phyloP scores from a whole-genome alignment of 2,888 invertebrate species.

The Plusia festucae region DNA sequence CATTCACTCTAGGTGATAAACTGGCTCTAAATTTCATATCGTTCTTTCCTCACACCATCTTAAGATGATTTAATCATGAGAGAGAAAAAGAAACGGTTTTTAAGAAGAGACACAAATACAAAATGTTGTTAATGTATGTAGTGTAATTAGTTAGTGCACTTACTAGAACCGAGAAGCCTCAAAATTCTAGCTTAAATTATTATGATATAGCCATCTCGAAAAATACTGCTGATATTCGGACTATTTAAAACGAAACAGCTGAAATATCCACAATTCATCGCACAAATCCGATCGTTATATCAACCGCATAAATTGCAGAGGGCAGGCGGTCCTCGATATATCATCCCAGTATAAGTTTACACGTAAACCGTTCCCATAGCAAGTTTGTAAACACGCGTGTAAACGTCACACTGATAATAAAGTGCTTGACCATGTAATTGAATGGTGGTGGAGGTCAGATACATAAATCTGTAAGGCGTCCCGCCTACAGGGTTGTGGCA shows the following conservation, averaged over 20 bases:
- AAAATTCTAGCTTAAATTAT: background rate
- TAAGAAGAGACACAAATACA: no score
- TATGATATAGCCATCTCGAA: background rate
- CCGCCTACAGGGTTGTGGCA: constrained; percentile 33
- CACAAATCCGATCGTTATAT: background rate
- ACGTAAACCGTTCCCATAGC: constrained; percentile 33
- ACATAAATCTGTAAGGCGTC: constrained; percentile 45
- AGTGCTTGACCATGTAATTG: constrained; percentile 53
- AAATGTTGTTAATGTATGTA: no score
- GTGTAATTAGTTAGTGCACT: no score
- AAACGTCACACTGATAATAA: constrained; percentile 50
- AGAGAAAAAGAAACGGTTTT: no score
- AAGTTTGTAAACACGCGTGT: constrained; percentile 49
- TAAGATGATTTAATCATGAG: no score
- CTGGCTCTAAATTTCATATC: no score
- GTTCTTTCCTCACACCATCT: no score
- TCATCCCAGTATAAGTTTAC: constrained; percentile 33
- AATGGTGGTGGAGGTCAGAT: constrained; percentile 49
- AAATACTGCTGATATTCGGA: background rate
- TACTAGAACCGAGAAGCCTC: background rate
- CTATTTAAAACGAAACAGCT: background rate
- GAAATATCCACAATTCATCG: constrained; percentile 7
- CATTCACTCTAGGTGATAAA: no score
- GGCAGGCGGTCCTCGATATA: constrained; percentile 19
- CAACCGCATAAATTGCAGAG: constrained; percentile 30